Evolutionary conservation across 1,140 invertebrate genomes (phyloP), one percentile per base, ranked within the genome.

Genomic region (Heliconius congener): DNA sequence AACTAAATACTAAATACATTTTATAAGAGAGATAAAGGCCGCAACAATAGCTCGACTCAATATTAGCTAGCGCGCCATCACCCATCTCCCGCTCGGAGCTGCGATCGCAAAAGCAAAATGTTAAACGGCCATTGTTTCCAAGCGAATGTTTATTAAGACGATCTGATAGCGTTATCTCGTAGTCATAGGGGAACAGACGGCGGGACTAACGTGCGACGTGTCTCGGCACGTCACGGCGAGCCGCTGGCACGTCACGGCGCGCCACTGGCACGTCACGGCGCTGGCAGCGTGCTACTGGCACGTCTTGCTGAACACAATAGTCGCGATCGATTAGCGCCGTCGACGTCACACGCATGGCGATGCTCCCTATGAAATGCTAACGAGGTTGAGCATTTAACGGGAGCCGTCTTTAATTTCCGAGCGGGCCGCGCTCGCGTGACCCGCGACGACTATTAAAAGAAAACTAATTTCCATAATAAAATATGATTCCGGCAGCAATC

Each of bases 401-500:
- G 82, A 87, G 89, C 86, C 86, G 88, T 88, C 87, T 86, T 91
- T 92, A 88, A 91, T 89, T 91, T 88, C 77, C 86, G 81, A 57
- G 30, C 82, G 78, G 78, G 72, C 71, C 77, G 71, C 66, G 73
- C 78, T 93, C 88, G 91, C 91, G 91, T 93, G 91, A 88, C 87
- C 83, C 84, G 80, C 78, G 82, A 85, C 81, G 79, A 85, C 88
- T 91, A 91, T 93, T 93, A 93, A 91, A 93, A 91, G 87, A 90
- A 93, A 91, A 90, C 88, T 91, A 91, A 94, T 93, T 93, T 92
- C 88, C 88, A 92, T 92, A 92, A 91, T 90, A 87, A 93, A 91
- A 91, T 88, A 92, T 90, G 88, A 89, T 90, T 88, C 79, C 86
- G 82, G 70, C 83, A 77, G 83, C 84, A 87, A 87, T 90, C 82